Evolutionary conservation across 2,888 invertebrate species (phyloP).

Genomic region (Platynereis dumerilii): DNA sequence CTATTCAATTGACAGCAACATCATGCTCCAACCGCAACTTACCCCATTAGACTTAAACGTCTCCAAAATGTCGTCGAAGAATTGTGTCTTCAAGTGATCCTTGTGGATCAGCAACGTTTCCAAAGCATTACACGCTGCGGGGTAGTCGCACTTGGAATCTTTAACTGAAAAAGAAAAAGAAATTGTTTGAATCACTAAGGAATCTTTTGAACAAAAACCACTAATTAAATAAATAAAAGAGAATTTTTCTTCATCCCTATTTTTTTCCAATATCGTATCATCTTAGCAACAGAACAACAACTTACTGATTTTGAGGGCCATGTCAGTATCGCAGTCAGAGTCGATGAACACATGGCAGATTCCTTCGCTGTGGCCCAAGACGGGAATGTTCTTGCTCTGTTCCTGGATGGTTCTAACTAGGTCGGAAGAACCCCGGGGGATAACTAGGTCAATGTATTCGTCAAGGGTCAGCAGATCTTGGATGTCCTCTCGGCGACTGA

Average conservation of each 20-base stretch:
- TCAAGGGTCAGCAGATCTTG: slow-evolving; percentile 93
- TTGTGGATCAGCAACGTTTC: slow-evolving; percentile 96
- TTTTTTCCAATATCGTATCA: no score
- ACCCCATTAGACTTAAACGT: slow-evolving; percentile 74
- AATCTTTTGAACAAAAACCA: no score
- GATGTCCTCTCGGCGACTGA: slow-evolving; percentile 95
- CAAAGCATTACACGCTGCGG: slow-evolving; percentile 98
- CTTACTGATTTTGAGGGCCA: slow-evolving; percentile 81
- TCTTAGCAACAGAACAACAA: no score
- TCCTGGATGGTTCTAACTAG: slow-evolving; percentile 73
- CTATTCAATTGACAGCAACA: no score
- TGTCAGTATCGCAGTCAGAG: slow-evolving; percentile 82
- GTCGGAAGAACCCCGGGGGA: slow-evolving; percentile 94
- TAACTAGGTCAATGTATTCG: slow-evolving; percentile 94
- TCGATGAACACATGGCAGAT: slow-evolving; percentile 98
- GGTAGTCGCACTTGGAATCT: slow-evolving; percentile 98
- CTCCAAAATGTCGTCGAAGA: slow-evolving; percentile 88
- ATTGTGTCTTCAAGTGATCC: slow-evolving; percentile 74
- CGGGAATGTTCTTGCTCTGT: slow-evolving; percentile 85
- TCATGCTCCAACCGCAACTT: not conserved
- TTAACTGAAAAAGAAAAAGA: slow-evolving; percentile 68
- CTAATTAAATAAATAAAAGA: no score
- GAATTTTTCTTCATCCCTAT: no score
- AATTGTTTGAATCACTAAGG: no score
- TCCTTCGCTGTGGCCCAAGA: slow-evolving; percentile 97